phyloP scores from a whole-genome alignment of 2,113 vertebrate species.

The Tetrax tetrax region DNA sequence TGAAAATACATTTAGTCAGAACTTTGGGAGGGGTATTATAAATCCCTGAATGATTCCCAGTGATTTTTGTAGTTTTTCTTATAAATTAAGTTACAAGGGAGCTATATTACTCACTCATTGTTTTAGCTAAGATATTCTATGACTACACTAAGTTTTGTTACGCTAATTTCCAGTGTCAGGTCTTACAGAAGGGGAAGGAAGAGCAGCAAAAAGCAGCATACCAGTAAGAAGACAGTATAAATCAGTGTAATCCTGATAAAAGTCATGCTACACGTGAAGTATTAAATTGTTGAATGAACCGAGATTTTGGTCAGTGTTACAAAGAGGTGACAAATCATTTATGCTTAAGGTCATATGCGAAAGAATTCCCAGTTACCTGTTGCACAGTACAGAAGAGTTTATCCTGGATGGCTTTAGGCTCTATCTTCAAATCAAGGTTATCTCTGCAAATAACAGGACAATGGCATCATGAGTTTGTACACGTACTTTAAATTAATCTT shows the following conservation, averaged over 20 bases:
- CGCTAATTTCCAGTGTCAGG: neutral
- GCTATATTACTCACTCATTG: neutral
- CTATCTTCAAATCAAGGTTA: constrained; percentile 4
- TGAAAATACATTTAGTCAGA: neutral
- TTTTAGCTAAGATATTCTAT: neutral
- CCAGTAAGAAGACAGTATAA: neutral
- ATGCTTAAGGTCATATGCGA: neutral
- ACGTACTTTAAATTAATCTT: neutral
- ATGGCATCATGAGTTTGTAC: neutral
- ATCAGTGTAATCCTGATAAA: neutral
- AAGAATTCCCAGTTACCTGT: constrained; percentile 65
- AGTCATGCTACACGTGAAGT: neutral
- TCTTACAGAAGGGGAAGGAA: neutral
- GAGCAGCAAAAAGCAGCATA: neutral
- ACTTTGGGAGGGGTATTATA: neutral
- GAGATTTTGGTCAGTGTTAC: neutral
- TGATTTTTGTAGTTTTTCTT: neutral
- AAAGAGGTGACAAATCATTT: neutral
- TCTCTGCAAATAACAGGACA: constrained; percentile 38
- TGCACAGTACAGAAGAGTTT: constrained; percentile 33
- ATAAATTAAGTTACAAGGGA: neutral
- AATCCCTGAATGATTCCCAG: neutral
- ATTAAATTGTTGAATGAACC: rapidly evolving
- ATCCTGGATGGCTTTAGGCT: neutral
- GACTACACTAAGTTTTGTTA: neutral